Evolutionary conservation across 2,888 invertebrate species (phyloP).

Genomic region (Gonocerus acuteangulatus): DNA sequence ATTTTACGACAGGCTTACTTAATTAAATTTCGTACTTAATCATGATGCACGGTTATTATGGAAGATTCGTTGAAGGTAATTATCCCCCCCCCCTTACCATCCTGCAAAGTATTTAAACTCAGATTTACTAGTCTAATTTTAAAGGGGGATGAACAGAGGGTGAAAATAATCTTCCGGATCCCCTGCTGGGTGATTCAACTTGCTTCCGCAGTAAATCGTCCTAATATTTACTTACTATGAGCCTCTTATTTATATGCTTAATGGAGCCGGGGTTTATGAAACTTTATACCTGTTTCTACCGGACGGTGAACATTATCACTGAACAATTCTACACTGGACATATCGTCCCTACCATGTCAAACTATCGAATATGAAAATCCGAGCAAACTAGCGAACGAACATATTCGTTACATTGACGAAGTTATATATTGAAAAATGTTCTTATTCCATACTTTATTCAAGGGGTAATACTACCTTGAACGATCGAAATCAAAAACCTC

Average conservation of each 20-base stretch:
- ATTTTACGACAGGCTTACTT: conserved; percentile 2
- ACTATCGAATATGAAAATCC: no score
- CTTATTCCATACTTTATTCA: no score
- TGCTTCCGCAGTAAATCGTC: background rate
- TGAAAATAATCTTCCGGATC: background rate
- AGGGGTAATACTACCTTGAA: no score
- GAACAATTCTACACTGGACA: no score
- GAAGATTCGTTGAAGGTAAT: conserved; percentile 8
- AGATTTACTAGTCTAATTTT: conserved; percentile 18
- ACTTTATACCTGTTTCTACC: no score
- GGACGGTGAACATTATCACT: no score
- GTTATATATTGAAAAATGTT: no score
- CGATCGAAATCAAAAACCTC: no score
- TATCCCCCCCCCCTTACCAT: background rate
- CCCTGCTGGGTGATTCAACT: conserved; percentile 1
- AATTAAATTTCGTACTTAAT: conserved; percentile 16
- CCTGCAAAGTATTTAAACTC: conserved; percentile 11
- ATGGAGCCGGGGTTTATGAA: no score
- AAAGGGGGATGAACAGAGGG: background rate
- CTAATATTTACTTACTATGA: background rate
- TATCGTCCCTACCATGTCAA: no score
- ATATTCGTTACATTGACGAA: no score
- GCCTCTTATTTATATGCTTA: conserved; percentile 1
- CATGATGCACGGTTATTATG: conserved; percentile 15
- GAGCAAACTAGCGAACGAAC: no score